phyloP scores from a whole-genome alignment of 2,888 invertebrate species.

The Altica lythri region DNA sequence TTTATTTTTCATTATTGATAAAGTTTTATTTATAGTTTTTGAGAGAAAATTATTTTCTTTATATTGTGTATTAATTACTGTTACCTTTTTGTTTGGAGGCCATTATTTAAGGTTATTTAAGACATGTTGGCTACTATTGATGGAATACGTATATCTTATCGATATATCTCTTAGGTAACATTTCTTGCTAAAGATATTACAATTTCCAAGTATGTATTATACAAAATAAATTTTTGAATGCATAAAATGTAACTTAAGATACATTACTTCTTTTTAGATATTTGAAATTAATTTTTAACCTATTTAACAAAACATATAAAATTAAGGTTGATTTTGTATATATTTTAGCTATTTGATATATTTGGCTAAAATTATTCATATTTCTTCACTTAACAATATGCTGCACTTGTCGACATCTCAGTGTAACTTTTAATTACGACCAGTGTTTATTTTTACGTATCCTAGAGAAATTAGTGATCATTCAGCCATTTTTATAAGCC shows the following conservation, averaged over 20 bases:
- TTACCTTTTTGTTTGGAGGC: conserved; percentile 16
- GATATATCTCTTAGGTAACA: too few relatives aligned
- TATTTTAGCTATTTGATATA: conserved; percentile 2
- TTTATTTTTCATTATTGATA: conserved; percentile 1
- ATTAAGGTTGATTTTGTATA: conserved; percentile 3
- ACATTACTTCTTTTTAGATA: too few relatives aligned
- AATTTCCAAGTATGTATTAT: too few relatives aligned
- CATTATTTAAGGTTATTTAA: conserved; percentile 21
- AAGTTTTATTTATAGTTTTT: conserved; percentile 15
- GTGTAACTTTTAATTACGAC: neutral
- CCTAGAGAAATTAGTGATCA: neutral
- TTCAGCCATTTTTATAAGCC: conserved; percentile 17
- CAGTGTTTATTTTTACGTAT: neutral
- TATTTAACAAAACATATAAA: conserved; percentile 3
- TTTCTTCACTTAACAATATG: too few relatives aligned
- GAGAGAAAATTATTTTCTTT: conserved; percentile 9
- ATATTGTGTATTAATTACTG: conserved; percentile 13
- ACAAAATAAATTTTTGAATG: too few relatives aligned
- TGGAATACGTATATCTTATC: too few relatives aligned
- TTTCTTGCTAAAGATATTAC: too few relatives aligned
- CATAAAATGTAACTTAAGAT: too few relatives aligned
- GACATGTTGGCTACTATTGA: neutral
- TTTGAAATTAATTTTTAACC: too few relatives aligned
- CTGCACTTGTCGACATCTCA: neutral
- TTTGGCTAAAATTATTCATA: neutral